These are phyloP conservation scores for Zele albiditarsus DNA, from an alignment of 2,888 invertebrate species.

Conservation along the genomic window DNA sequence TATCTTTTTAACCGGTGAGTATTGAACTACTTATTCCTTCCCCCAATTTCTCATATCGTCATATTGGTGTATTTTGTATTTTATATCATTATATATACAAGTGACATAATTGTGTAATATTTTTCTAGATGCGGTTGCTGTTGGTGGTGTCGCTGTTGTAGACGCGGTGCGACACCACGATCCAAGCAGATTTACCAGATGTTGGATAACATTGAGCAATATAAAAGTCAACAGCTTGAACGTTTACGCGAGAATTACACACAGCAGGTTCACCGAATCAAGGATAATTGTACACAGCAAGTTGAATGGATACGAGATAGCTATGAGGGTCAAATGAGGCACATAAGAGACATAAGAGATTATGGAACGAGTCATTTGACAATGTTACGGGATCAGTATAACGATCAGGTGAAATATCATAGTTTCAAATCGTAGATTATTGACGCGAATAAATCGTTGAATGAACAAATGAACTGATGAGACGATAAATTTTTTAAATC, in stretches of 20 bases:
- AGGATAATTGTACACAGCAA: constrained; percentile 94
- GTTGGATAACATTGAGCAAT: constrained; percentile 92
- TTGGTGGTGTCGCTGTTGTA: constrained; percentile 84
- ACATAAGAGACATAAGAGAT: constrained; percentile 90
- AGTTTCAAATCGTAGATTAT: background rate
- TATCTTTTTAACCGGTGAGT: constrained; percentile 82
- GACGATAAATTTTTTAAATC: too few species aligned
- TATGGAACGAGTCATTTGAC: constrained; percentile 92
- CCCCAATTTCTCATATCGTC: too few species aligned
- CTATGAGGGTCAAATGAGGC: constrained; percentile 90
- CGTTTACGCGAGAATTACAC: constrained; percentile 93
- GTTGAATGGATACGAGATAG: constrained; percentile 95
- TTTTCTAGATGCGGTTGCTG: constrained; percentile 81
- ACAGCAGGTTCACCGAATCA: constrained; percentile 91
- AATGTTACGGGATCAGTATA: constrained; percentile 91
- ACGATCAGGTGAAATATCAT: constrained; percentile 83
- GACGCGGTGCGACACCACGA: constrained; percentile 82
- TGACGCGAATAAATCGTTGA: too few species aligned
- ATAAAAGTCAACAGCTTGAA: constrained; percentile 91
- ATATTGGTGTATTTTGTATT: too few species aligned
- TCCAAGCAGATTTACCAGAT: constrained; percentile 89
- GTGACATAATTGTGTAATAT: background rate
- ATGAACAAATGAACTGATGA: too few species aligned
- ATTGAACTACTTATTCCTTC: background rate
- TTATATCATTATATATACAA: background rate